A percentile compares a stretch with the other conserved stretches of the same genome.
Conservation (phyloP, 2,113 vertebrate genomes). For the Notothenia coriiceps region DNA sequence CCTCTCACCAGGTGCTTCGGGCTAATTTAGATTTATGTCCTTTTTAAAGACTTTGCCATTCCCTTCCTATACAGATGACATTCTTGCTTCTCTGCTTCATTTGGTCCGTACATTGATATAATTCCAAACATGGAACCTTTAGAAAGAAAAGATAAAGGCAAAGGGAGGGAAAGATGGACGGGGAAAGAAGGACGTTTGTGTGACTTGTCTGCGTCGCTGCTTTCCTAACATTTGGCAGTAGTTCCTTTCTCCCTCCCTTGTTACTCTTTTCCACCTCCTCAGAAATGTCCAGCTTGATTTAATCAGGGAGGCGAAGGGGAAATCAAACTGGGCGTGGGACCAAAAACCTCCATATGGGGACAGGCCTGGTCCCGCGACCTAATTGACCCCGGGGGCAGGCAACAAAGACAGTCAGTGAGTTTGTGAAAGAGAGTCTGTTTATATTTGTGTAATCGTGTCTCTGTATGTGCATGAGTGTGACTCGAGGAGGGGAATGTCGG, state of each 20-base stretch:
- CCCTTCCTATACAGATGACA: conserved; percentile 41
- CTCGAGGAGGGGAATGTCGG: conserved; percentile 13
- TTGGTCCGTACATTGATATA: conserved; percentile 16
- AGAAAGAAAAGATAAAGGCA: conserved; percentile 8
- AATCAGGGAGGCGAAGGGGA: conserved; percentile 68
- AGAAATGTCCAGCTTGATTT: conserved; percentile 80
- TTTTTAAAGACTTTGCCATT: conserved; percentile 65
- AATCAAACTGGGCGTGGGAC: conserved; percentile 63
- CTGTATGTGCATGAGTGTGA: conserved; percentile 38
- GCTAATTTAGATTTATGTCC: conserved; percentile 78
- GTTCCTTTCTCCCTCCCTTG: conserved; percentile 31
- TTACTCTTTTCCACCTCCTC: conserved; percentile 57
- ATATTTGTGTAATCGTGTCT: conserved; percentile 32
- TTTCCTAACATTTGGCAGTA: conserved; percentile 59
- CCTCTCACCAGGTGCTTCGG: conserved; percentile 72
- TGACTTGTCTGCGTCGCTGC: conserved; percentile 63
- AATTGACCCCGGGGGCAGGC: conserved; percentile 39
- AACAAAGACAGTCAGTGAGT: conserved; percentile 61
- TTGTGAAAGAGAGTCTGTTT: conserved; percentile 40
- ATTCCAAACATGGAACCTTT: conserved; percentile 21
- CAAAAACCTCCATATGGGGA: conserved; percentile 64
- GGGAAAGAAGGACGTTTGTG: conserved; percentile 52
- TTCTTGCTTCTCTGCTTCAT: conserved; percentile 50
- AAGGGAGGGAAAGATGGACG: conserved; percentile 17
- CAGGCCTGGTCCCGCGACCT: conserved; percentile 58